A percentile compares a stretch with the other conserved stretches of the same genome.
phyloP scores from a whole-genome alignment of 64 coral and sea anemone species.

The Acropora yongei region DNA sequence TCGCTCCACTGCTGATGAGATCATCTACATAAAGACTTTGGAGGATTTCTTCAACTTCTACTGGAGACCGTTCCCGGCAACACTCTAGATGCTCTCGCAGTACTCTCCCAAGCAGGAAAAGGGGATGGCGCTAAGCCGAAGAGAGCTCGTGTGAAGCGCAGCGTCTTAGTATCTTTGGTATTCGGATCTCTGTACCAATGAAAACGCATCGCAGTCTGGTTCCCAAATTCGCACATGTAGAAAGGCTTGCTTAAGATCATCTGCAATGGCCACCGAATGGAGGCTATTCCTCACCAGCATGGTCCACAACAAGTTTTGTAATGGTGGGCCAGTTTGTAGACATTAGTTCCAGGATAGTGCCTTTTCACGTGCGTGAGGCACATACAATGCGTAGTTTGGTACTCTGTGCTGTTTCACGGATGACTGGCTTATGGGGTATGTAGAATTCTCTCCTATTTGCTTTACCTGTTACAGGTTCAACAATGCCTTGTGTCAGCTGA shows the following conservation, averaged over 20 bases:
- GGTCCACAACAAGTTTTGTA: background rate
- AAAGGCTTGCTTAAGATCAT: background rate
- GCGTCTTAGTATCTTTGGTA: background rate
- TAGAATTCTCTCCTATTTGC: background rate
- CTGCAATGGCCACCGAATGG: background rate
- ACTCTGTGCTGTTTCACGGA: background rate
- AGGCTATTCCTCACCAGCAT: background rate
- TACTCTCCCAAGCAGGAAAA: background rate
- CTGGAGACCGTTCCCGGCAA: background rate
- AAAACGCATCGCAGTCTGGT: background rate
- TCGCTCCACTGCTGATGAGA: background rate
- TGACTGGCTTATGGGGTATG: background rate
- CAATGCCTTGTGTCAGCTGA: slow-evolving; percentile 17
- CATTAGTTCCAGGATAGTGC: background rate
- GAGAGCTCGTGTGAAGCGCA: slow-evolving; percentile 21
- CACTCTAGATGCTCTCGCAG: background rate
- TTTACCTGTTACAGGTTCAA: background rate
- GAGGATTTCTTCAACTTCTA: slow-evolving; percentile 31
- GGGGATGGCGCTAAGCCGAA: slow-evolving; percentile 6
- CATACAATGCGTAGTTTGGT: background rate
- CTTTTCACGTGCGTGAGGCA: background rate
- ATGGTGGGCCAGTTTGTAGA: background rate
- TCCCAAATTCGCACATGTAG: background rate
- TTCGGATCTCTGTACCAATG: background rate
- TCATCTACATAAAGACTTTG: slow-evolving; percentile 53